Evolutionary conservation across 2,888 invertebrate species (phyloP).

Genomic region (Ptychoptera contaminata): DNA sequence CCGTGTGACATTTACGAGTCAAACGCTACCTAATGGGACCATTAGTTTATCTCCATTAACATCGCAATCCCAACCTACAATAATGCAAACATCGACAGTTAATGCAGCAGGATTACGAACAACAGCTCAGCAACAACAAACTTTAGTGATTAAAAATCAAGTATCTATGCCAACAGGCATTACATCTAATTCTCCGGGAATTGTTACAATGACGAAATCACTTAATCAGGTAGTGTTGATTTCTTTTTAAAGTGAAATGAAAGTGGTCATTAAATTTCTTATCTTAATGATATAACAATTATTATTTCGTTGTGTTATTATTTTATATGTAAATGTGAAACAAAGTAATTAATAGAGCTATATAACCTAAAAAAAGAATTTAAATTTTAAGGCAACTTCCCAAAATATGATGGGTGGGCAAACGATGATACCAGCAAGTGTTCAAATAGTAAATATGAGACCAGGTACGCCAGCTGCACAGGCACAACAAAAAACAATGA

Average conservation of each 20-base stretch:
- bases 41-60: slow-evolving; percentile 41
- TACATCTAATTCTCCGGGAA: slow-evolving; percentile 41
- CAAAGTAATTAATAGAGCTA: neutral
- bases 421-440: slow-evolving; percentile 55
- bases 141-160: slow-evolving; percentile 33
- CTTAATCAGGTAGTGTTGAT: slow-evolving; percentile 27
- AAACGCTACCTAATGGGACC: slow-evolving; percentile 53
- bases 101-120: slow-evolving; percentile 10
- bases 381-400: neutral
- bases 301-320: too few species aligned
- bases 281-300: too few species aligned
- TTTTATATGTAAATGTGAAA: neutral
- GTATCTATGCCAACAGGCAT: slow-evolving; percentile 36
- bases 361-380: neutral
- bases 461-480: slow-evolving; percentile 50
- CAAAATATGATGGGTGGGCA: slow-evolving; percentile 41
- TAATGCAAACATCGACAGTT: slow-evolving; percentile 16
- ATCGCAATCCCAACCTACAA: slow-evolving; percentile 10
- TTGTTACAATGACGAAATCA: slow-evolving; percentile 46
- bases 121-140: slow-evolving; percentile 22
- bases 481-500: slow-evolving; percentile 58
- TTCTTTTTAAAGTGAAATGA: neutral
- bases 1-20: slow-evolving; percentile 45
- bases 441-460: slow-evolving; percentile 74
- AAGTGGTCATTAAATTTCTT: neutral